phyloP scores from a whole-genome alignment of 2,888 invertebrate genomes.

The Plagiodera versicolora region DNA sequence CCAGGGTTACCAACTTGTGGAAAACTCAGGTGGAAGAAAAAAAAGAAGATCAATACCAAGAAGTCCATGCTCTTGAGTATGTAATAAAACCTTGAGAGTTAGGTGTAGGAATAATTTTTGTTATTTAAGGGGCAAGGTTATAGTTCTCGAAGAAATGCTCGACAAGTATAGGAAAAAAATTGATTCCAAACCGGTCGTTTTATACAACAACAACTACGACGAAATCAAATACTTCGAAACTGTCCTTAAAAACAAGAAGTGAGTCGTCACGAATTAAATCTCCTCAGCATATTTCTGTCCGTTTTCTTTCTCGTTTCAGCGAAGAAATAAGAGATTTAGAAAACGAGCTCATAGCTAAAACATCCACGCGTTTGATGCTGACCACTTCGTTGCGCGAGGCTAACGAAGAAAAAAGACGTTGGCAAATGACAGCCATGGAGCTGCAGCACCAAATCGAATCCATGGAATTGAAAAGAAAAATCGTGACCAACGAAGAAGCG shows the following conservation, averaged over 20 bases:
- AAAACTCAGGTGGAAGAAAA: conserved; percentile 35
- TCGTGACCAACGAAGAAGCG: not conserved
- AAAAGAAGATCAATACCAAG: conserved; percentile 31
- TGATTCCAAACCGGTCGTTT: too few species aligned
- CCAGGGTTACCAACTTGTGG: conserved; percentile 33
- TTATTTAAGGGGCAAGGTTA: too few species aligned
- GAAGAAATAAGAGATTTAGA: conserved; percentile 31
- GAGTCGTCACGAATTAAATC: not conserved
- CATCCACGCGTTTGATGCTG: conserved; percentile 25
- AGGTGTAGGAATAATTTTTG: not conserved
- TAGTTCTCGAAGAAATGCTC: too few species aligned
- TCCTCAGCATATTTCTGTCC: not conserved
- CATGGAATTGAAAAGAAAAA: conserved; percentile 4
- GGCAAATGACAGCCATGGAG: conserved; percentile 29
- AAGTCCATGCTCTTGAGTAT: conserved; percentile 33
- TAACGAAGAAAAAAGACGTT: conserved; percentile 32
- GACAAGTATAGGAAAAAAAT: too few species aligned
- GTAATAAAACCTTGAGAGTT: not conserved
- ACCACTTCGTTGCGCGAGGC: conserved; percentile 29
- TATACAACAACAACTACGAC: too few species aligned
- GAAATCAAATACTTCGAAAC: too few species aligned
- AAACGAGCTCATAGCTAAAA: conserved; percentile 20
- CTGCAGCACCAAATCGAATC: conserved; percentile 20
- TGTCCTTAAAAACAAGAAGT: too few species aligned
- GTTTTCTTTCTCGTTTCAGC: conserved; percentile 12